Evolutionary conservation across 2,888 invertebrate species (phyloP), one percentile per base, ranked within the genome.

Genomic region (Neoascia interrupta): DNA sequence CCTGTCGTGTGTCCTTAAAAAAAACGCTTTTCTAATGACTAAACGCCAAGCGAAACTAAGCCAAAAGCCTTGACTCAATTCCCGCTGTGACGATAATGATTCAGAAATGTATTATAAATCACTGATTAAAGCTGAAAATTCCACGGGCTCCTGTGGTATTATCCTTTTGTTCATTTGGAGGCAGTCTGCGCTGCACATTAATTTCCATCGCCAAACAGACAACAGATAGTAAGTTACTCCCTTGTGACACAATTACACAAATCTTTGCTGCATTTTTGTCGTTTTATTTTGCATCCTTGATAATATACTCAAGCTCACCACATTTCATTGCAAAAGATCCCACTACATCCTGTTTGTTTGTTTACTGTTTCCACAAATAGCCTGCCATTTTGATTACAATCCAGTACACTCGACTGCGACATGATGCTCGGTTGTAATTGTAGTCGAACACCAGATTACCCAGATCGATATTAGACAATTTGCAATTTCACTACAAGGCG

Each of bases 351-450:
- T 63, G 60, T 66, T 54, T 54, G 54, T 79, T 66, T 79, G 72
- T 73, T 73, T 66, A 79, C 73, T 73, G 73, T 73, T 66, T 61
- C 41, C 61, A 61, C 64, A 72, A 79, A 79, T 73, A 72, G 79
- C 61, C 79, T 61, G 72, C 72, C 79, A 79, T 79, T 72, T 73
- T 72, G 79, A 79, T 79, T 79, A 79, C 79, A 79, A 73, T 79
- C 79, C 49, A 58, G 73, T 79, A 79, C 73, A 72, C 72, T 43
- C 31, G n/a, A 6, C 64, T 79, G 60, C 79, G 61, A 73, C 72
- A 79, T 66, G 72, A 66, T 66, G 64, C 63, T 68, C 31, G 56
- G 54, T 79, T 73, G 66, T 79, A 79, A 79, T 79, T 79, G 79
- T 68, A 66, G 66, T 73, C 54, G 79, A 73, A 66, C 72, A 72